Base-by-base conservation (phyloP, 1,140 invertebrate genomes). In the Trachymyrmex cornetzi region DNA sequence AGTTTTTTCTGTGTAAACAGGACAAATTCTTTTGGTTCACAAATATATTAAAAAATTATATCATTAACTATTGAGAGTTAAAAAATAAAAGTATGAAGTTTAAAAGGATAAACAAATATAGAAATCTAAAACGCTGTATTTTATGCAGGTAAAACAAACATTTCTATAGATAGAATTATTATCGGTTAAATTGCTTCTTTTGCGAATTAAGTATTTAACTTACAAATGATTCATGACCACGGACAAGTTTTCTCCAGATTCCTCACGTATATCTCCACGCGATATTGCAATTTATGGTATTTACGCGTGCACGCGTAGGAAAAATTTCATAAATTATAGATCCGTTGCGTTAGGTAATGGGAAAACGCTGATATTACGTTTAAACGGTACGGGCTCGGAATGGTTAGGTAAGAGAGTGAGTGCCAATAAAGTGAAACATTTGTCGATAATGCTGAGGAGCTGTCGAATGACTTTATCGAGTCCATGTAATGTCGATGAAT, bases 311-410 rank as follows among this genome's bases (percentile, higher is more conserved):
- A 22, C 16, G 48, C 19, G 5, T 66, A 71, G 61, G 38, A 84
- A 50, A 71, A 84, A 82, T 38, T 24, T 24, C 9, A 34, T 63
- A 84, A 84, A 84, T 84, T 74, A 64, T 44, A 84, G 12, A 72
- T 82, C 14, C 53, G 24, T 22, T 48, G 0, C 9, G 38, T 75
- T 84, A n/a, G 22, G 27, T 50, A 84, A 84, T 19, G 53, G 27
- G 55, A 74, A 50, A 84, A 84, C 27, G 55, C 27, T 71, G 34
- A 84, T 74, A 38, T 27, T 14, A 24, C 12, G 55, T 74, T 82
- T 61, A 61, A 82, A 82, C 19, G 24, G 14, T 75, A 30, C 7
- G 14, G 19, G 5, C 69, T 75, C 19, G 24, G 19, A 44, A 72
- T n/a, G 22, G 24, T 82, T 48, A 59, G 24, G 16, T 66, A 79